Percentiles rank a stretch among this genome's conserved stretches.
phyloP scores from a whole-genome alignment of 2,888 invertebrate species.

The Eupsilia transversa region DNA sequence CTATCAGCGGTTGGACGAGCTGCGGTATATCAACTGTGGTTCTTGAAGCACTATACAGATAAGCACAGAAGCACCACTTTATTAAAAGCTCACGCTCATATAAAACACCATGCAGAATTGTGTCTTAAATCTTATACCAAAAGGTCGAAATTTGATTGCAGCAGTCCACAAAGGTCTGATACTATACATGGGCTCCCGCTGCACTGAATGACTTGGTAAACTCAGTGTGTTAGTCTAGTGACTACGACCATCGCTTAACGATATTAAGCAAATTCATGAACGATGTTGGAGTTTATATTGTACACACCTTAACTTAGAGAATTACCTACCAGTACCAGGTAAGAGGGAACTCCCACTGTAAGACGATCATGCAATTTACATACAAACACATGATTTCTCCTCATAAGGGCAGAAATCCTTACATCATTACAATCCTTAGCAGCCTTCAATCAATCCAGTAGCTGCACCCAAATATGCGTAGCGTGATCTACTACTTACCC shows the following conservation, averaged over 20 bases:
- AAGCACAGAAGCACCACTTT: constrained; percentile 44
- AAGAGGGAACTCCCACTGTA: not conserved
- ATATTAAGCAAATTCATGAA: constrained; percentile 22
- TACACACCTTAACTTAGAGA: not conserved
- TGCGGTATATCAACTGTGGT: constrained; percentile 61
- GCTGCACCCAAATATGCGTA: not conserved
- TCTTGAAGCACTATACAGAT: constrained; percentile 42
- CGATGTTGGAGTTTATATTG: constrained; percentile 12
- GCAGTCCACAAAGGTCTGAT: not conserved
- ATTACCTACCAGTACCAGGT: not conserved
- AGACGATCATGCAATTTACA: not conserved
- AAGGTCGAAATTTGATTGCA: constrained; percentile 7
- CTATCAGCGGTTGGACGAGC: constrained; percentile 54
- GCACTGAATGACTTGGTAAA: constrained; percentile 45
- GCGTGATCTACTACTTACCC: not conserved
- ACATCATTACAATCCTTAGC: too few relatives aligned
- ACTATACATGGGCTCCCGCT: constrained; percentile 4
- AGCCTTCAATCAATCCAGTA: not conserved
- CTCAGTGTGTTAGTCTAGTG: constrained; percentile 31
- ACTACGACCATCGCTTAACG: constrained; percentile 22
- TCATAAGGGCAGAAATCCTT: not conserved
- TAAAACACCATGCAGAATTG: not conserved
- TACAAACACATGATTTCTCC: not conserved
- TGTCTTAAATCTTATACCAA: accelerated
- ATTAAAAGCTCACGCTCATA: constrained; percentile 41